Evolutionary conservation across 2,797 vertebrate species (phyloP), one percentile per base, ranked within the genome.

Genomic region (Chaenodraco wilsoni): DNA sequence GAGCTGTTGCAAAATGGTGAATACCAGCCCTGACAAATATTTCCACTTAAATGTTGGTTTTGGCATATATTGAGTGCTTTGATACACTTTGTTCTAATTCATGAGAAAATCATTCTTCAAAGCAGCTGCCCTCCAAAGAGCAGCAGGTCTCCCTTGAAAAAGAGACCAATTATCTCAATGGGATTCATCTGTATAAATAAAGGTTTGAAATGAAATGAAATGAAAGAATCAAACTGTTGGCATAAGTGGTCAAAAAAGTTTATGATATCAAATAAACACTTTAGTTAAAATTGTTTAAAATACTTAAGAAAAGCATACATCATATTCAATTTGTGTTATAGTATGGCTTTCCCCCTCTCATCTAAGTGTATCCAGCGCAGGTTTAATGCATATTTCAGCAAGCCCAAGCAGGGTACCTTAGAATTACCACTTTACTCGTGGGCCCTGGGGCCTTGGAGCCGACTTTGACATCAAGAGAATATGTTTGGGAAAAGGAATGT

Each of bases 331-430:
- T 90, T 85, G 76, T 82, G 64, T 23, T 80, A 91, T 81, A 77
- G 89, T 65, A 90, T 93, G 87, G 93, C 89, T 91, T 92, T 86
- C 76, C 81, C 87, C 85, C 84, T 89, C 85, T 91, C 82, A 95
- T 95, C 93, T 94, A 90, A 91, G 84, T 84, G 89, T 88, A 94
- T 92, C 89, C 91, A 91, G 88, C 70, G 46, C 91, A 94, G 94
- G 95, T 96, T 96, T 96, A 96, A 96, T 96, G 96, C 97, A 99
- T 98, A 98, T 96, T 97, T 98, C 92, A 92, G 96, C 98, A 97
- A 96, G 98, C 95, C 97, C 85, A 94, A 92, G 96, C 98, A 99
- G 95, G 95, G 94, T 94, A 89, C 95, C 92, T 88, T 94, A 96
- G 95, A 96, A 96, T 96, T 96, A 96, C 94, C 95, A 95, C 96